Conservation (phyloP, 2,888 invertebrate genomes). For the Lasioglossum marginatum region DNA sequence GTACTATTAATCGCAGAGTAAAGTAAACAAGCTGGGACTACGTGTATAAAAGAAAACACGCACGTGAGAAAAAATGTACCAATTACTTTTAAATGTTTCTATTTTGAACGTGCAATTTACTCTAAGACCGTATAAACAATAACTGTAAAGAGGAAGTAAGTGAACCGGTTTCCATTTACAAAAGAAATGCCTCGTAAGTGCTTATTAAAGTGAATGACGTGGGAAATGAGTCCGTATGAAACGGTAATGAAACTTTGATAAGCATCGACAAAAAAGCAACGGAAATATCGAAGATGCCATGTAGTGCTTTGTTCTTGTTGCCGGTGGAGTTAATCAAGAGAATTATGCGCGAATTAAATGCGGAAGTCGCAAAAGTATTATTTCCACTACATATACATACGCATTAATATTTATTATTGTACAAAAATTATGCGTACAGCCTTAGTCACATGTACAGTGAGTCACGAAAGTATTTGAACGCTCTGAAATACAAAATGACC, state of each 20-base stretch:
- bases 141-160: neutral
- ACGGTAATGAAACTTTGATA: constrained; percentile 28
- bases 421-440: neutral
- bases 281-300: constrained; percentile 37
- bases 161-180: neutral
- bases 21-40: neutral
- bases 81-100: neutral
- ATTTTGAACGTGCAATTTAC: neutral
- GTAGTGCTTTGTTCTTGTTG: constrained; percentile 24
- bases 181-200: neutral
- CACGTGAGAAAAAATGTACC: neutral
- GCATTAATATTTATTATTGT: too few species aligned
- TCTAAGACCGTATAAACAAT: neutral
- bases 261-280: constrained; percentile 29
- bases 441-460: too few species aligned
- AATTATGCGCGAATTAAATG: constrained; percentile 22
- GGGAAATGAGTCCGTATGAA: constrained; percentile 18
- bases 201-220: constrained; percentile 42
- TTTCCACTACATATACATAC: neutral
- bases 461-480: too few species aligned
- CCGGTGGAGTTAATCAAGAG: neutral
- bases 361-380: neutral
- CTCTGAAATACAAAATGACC: neutral
- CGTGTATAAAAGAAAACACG: neutral
- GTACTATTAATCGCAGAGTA: neutral